These are phyloP conservation scores for Epinotia demarniana DNA, from an alignment of 2,888 invertebrate species.

Conservation along the genomic window DNA sequence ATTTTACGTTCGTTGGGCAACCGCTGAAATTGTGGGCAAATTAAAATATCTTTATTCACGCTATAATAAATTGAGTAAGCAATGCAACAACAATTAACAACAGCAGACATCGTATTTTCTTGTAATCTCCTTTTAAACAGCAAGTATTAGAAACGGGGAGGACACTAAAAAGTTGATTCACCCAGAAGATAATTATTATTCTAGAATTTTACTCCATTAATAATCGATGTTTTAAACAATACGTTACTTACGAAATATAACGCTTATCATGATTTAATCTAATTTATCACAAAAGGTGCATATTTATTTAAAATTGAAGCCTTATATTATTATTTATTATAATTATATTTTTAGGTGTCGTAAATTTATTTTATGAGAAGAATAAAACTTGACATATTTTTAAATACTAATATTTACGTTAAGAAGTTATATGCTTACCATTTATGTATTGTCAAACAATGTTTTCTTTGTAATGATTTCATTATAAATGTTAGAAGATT, in stretches of 20 bases:
- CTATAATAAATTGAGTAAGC: no score
- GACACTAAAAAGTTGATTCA: no score
- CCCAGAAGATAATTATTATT: not conserved
- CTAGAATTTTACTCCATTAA: slow-evolving; percentile 26
- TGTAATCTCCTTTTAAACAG: no score
- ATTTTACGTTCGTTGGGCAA: no score
- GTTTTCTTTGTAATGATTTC: slow-evolving; percentile 9
- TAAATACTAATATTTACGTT: slow-evolving; percentile 20
- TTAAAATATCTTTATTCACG: no score
- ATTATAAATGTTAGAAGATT: slow-evolving; percentile 30
- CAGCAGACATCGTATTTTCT: no score
- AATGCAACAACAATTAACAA: no score
- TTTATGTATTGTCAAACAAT: slow-evolving; percentile 1
- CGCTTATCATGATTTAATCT: slow-evolving; percentile 32
- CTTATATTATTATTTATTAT: slow-evolving; percentile 24
- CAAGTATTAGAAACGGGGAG: no score
- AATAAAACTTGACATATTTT: slow-evolving; percentile 37
- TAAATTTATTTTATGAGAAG: slow-evolving; percentile 34
- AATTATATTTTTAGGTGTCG: slow-evolving; percentile 23
- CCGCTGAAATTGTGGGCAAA: no score
- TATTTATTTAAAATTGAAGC: slow-evolving; percentile 35
- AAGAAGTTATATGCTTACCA: slow-evolving; percentile 21
- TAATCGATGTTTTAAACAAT: slow-evolving; percentile 14
- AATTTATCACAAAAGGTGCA: slow-evolving; percentile 8
- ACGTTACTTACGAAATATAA: slow-evolving; percentile 22